Base-by-base conservation (phyloP, 2,797 vertebrate species). In the Acestrorhynchus altus region DNA sequence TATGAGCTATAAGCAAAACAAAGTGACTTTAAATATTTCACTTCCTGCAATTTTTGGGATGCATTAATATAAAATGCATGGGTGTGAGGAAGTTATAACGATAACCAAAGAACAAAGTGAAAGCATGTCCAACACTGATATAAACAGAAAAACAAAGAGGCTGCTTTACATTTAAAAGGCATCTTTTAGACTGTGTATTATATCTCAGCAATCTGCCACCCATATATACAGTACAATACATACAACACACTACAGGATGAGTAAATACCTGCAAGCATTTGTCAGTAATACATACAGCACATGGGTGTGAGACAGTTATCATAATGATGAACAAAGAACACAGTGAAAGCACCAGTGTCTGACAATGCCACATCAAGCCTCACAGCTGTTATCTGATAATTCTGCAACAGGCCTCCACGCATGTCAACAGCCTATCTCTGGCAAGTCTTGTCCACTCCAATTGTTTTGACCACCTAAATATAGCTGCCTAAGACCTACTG, bases 381-480 rank as follows among this genome's bases (percentile, higher is more conserved):
- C 70, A 74, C 84, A 84, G 83, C 83, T 85, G 86, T 70, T 81
- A 72, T 61, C 74, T 77, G 74, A 79, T 59, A 42, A 57, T 71
- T 79, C 79, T 77, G 74, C 71, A 46, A 12, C 81, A 73, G 76
- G 57, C 78, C 72, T 87, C 84, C 86, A 82, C 85, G 81, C 76
- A 86, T 91, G 90, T 92, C 92, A 92, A 86, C 83, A 71, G 64
- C 76, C 68, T 83, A 78, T 91, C 88, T 84, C 57, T 81, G 69
- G 60, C 83, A 83, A 70, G 76, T 77, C 75, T 72, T 78, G 71
- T 74, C 65, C 70, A 51, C 59, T 81, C 67, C 77, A 83, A 78
- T 83, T 86, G 84, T 85, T 82, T 80, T 57, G 65, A 42, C 40
- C 24, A 72, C 52, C 83, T 87, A 87, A 78, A 81, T 84, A 79